phyloP scores from a whole-genome alignment of 2,797 vertebrate genomes.

The Hyperoplus immaculatus region DNA sequence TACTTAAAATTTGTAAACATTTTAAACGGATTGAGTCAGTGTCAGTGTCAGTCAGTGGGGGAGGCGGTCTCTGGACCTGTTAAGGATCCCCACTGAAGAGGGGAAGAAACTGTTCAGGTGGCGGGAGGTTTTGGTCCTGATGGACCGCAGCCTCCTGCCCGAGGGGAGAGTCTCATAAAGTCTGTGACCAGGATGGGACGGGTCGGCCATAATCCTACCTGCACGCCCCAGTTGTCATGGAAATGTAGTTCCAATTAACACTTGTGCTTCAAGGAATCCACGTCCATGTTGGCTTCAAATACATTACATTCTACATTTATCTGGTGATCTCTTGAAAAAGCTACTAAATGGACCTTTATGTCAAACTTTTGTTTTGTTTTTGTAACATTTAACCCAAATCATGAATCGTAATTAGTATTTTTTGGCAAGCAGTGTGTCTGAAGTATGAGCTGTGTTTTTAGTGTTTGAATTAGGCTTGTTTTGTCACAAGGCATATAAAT shows the following conservation, averaged over 20 bases:
- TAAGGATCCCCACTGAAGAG: too few relatives aligned
- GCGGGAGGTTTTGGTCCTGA: too few relatives aligned
- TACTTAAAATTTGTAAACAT: too few relatives aligned
- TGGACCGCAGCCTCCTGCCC: too few relatives aligned
- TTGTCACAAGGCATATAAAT: not conserved
- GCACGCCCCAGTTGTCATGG: not conserved
- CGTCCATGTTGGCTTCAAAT: not conserved
- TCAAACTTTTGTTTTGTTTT: too few relatives aligned
- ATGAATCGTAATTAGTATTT: not conserved
- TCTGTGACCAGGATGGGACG: too few relatives aligned
- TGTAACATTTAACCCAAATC: not conserved
- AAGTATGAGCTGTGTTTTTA: not conserved
- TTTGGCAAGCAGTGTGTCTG: not conserved
- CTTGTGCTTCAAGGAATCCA: not conserved
- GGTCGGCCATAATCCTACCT: too few relatives aligned
- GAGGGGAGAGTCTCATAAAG: too few relatives aligned
- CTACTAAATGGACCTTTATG: not conserved
- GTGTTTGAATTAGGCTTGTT: slow-evolving; percentile 5
- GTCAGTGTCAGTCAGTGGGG: too few relatives aligned
- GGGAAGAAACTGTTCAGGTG: too few relatives aligned
- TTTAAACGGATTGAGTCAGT: too few relatives aligned
- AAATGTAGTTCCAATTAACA: not conserved
- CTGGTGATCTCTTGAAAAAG: not conserved
- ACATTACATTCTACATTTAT: not conserved
- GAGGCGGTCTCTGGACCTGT: too few relatives aligned